A percentile compares a stretch with the other conserved stretches of the same genome.
phyloP scores from a whole-genome alignment of 2,113 vertebrate species.

The Melanerpes formicivorus region DNA sequence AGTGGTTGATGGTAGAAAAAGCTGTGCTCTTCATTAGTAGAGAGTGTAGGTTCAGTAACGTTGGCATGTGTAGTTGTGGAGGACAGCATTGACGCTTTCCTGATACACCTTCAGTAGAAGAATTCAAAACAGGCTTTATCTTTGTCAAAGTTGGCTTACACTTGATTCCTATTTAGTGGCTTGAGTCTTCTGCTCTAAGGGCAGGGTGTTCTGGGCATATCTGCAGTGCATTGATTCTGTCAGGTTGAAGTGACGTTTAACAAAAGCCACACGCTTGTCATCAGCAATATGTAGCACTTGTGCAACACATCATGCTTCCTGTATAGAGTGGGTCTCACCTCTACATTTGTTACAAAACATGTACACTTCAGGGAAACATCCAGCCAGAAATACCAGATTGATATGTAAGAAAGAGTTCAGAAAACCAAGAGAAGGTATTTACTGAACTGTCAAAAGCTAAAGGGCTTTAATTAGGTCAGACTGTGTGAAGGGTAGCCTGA shows the following conservation, averaged over 20 bases:
- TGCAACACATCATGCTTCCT: background rate
- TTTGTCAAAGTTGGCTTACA: background rate
- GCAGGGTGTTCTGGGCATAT: background rate
- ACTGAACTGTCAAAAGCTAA: background rate
- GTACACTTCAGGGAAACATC: background rate
- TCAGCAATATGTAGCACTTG: background rate
- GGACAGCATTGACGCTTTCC: background rate
- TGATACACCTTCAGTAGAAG: background rate
- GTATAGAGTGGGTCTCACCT: background rate
- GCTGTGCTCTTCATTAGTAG: background rate
- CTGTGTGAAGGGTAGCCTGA: background rate
- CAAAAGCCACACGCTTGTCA: background rate
- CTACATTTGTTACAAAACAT: background rate
- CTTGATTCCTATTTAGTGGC: background rate
- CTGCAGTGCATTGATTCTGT: background rate
- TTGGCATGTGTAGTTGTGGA: background rate
- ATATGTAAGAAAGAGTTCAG: background rate
- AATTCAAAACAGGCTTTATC: background rate
- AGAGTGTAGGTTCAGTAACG: background rate
- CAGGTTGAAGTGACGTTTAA: constrained; percentile 8
- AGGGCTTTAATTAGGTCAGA: background rate
- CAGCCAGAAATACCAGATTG: background rate
- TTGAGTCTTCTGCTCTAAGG: background rate
- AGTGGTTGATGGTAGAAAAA: constrained; percentile 25
- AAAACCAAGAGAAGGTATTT: background rate